Base-by-base conservation (phyloP, 2,888 invertebrate genomes). In the Troides aeacus region DNA sequence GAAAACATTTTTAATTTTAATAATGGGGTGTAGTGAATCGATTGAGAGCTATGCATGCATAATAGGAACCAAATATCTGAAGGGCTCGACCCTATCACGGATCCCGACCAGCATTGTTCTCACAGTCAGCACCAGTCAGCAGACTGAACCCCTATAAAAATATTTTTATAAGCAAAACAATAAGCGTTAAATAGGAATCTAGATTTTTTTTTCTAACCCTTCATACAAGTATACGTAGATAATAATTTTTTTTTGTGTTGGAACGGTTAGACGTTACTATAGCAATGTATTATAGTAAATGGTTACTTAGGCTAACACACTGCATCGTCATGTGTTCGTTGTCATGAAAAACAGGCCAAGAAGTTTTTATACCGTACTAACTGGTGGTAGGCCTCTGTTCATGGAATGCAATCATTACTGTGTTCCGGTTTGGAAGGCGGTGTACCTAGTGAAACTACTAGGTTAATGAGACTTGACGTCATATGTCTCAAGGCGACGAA, bases 111-210 rank as follows among this genome's bases (percentile, higher is more conserved):
- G 65, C 36, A 67, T 68, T 64, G 64, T 71, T 74, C 75, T 75
- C 74, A 76, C 73, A 76, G 73, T 75, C 7, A 60, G 65, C 65
- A 66, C 70, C 62, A 62, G 66, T 59, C 66, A 62, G 17, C 17
- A 46, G 46, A 23, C 59, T 61, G 17, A 12, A 39, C 56, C 57
- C 57, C 57, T 23, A n/a, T 42, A n/a, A 42, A n/a, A 59, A 36
- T 36, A 61, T 64, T 64, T 64, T 64, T 30, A 30, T 60, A 42
- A 15, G 77, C 62, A 18, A 46, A n/a, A 69, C 58, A 62, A 62
- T 66, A 58, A 66, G 46, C n/a, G 30, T 57, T 53, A 69, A 69
- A 62, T 65, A 15, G 30, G 2, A 2, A 60, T 64, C 17, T 60
- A 42, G 8, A 42, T 42, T 42, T 53, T 10, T 42, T 42, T 61